Evolutionary conservation across 2,113 vertebrate species (phyloP), one percentile per base, ranked within the genome.

Genomic region (Aythya baeri): DNA sequence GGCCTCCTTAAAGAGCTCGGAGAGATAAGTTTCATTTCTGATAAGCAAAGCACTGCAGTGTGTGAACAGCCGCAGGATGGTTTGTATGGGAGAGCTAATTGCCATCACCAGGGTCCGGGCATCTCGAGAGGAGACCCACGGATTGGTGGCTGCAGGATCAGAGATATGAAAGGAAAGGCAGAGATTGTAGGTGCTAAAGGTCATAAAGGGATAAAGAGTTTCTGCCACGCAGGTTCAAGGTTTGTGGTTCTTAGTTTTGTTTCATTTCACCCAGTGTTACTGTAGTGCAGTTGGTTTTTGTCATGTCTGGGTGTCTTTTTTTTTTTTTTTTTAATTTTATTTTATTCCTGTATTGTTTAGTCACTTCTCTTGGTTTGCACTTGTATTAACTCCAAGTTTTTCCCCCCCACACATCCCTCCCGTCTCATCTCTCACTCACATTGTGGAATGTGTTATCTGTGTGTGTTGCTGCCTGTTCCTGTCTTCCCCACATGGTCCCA

Each of bases 361-460:
- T 98, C 97, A 97, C 11, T 98, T 97, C 95, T 97, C 93, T 97
- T 97, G 97, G 97, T 98, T 98, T 97, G 93, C 96, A 97, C 92
- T 96, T 97, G 97, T 98, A 98, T 98, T 98, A 97, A 98, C 97
- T 97, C 97, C 91, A 50, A 96, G 97, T 98, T 98, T 98, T 77
- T 96, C 96, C 98, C 95, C 89, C 14, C 52, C 70, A 26, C 89
- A 18, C 36, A 18, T 73, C 95, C 97, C 55, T 97, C 86, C 97
- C 74, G 86, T 96, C 96, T 97, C 97, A 98, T 98, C 98, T 97
- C 97, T 97, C 98, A 97, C 97, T 97, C 97, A 97, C 98, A 94
- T 77, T 98, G 98, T 98, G 98, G 98, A 98, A 97, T 98, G 98
- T 98, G 96, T 98, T 97, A 91, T 97, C 97, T 98, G 97, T 98